A percentile compares a stretch with the other conserved stretches of the same genome.
phyloP scores from a whole-genome alignment of 1,140 invertebrate genomes.

The Octopus sinensis region DNA sequence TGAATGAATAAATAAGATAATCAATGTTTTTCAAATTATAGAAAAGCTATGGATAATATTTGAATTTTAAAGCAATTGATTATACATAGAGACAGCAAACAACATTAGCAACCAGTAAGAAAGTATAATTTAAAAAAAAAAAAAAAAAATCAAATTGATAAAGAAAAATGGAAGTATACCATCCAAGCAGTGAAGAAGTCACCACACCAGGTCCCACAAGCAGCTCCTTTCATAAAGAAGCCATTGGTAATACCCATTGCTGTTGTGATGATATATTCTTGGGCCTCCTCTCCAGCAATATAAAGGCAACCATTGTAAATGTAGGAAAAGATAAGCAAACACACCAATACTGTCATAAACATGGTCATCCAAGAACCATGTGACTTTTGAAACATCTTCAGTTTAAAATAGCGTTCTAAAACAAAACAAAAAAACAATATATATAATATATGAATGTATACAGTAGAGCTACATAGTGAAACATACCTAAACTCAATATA shows the following conservation, averaged over 20 bases:
- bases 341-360: constrained; percentile 60
- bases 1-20: not conserved
- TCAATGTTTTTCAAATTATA: too few relatives aligned
- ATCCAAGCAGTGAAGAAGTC: constrained; percentile 64
- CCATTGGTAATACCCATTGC: constrained; percentile 55
- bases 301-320: constrained; percentile 61
- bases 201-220: constrained; percentile 64
- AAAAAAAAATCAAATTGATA: not conserved
- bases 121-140: constrained; percentile 11
- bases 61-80: too few relatives aligned
- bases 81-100: not conserved
- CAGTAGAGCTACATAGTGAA: too few relatives aligned
- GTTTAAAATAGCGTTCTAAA: constrained; percentile 56
- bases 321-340: constrained; percentile 61
- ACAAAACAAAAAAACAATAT: constrained; percentile 3
- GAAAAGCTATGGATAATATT: too few relatives aligned
- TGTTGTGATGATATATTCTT: constrained; percentile 51
- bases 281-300: constrained; percentile 53
- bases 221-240: constrained; percentile 63
- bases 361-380: constrained; percentile 64
- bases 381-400: constrained; percentile 64
- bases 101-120: constrained; percentile 11
- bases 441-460: not conserved
- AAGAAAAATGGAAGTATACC: constrained; percentile 39
- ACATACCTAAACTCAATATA: too few relatives aligned